Evolutionary conservation across 2,888 invertebrate species (phyloP).

Genomic region (Lasius fuliginosus): DNA sequence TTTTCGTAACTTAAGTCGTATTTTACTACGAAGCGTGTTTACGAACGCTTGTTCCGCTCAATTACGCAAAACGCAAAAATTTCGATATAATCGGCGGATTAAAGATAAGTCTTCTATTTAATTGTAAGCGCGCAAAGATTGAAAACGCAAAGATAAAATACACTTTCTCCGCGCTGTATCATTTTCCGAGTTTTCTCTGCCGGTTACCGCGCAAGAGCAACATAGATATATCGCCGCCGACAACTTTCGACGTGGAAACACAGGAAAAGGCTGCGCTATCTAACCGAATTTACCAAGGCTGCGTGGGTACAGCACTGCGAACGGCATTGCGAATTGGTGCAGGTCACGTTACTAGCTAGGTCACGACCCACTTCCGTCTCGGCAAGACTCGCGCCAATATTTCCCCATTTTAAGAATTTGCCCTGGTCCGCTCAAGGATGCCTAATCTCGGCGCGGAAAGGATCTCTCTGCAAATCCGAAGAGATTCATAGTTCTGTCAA

Average conservation of each 20-base stretch:
- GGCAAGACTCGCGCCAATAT: constrained; percentile 44
- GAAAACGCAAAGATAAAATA: background rate
- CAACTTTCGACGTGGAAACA: background rate
- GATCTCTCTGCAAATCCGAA: background rate
- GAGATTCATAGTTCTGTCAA: background rate
- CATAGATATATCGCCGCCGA: background rate
- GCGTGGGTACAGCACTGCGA: constrained; percentile 33
- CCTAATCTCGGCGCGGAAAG: background rate
- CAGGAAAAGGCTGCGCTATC: background rate
- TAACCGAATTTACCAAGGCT: constrained; percentile 19
- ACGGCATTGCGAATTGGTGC: constrained; percentile 71
- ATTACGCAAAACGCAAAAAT: background rate
- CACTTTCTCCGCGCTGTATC: background rate
- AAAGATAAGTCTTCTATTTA: background rate
- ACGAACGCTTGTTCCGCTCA: background rate
- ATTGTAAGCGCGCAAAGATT: background rate
- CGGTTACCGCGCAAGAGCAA: background rate
- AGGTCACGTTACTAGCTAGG: constrained; percentile 72
- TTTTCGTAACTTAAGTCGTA: background rate
- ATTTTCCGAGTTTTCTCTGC: constrained; percentile 7
- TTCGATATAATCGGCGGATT: background rate
- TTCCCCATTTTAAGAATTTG: constrained; percentile 55
- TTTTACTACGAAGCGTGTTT: background rate
- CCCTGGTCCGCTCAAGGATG: constrained; percentile 37
- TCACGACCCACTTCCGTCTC: constrained; percentile 75